Conservation (phyloP, 2,113 vertebrate species). For the Carlito syrichta region DNA sequence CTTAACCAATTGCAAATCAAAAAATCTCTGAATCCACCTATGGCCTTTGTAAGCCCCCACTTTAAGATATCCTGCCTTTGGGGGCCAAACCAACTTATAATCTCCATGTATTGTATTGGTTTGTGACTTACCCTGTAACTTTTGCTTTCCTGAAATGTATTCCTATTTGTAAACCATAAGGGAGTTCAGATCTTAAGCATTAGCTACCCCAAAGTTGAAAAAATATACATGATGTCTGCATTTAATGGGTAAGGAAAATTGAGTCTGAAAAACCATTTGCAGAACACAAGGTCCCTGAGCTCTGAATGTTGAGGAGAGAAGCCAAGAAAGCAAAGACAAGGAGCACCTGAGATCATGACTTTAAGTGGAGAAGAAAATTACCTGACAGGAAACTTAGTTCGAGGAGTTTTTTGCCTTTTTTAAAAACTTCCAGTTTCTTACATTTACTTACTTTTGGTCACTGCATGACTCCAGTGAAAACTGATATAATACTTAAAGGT, state of each 20-base stretch:
- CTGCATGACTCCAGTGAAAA: slow-evolving; percentile 65
- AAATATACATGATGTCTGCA: neutral
- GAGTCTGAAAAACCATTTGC: neutral
- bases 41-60: too few species aligned
- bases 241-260: neutral
- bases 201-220: too few species aligned
- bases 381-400: neutral
- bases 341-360: neutral
- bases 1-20: too few species aligned
- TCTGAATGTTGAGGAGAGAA: neutral
- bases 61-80: too few species aligned
- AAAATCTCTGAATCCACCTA: too few species aligned
- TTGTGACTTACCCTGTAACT: too few species aligned
- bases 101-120: too few species aligned
- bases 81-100: too few species aligned
- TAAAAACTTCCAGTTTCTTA: neutral
- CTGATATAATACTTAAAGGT: slow-evolving; percentile 69
- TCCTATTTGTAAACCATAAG: too few species aligned
- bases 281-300: neutral
- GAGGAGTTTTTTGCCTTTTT: neutral
- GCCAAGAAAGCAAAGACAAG: neutral
- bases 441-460: slow-evolving; percentile 39
- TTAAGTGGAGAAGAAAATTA: neutral
- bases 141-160: too few species aligned
- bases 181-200: too few species aligned